Evolutionary conservation across 2,797 vertebrate genomes (phyloP), one percentile per base, ranked within the genome.

Genomic region (Gouania willdenowi): DNA sequence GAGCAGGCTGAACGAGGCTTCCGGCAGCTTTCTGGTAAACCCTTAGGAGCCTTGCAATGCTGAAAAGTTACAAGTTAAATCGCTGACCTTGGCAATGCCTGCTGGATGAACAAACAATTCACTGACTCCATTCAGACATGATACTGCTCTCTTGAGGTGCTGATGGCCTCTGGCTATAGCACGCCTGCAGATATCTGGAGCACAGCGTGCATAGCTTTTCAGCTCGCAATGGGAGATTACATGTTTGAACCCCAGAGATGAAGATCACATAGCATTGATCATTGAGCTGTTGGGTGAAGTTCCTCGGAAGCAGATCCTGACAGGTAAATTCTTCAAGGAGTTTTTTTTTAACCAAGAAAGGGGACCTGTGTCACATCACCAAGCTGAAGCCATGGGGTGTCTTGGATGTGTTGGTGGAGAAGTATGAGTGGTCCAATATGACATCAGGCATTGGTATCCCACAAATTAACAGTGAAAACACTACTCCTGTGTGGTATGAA

Each of bases 331-430:
- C 79, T 91, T 95, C 64, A 99, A 98, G 90, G 96, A 98, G 41
- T 98, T 98, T 80, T 99, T n/a, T n/a, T n/a, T n/a, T 99, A 90
- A 97, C 92, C 79, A 99, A 98, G 88, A 98, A 99, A 95, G 96
- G 96, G 25, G 97, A 98, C 44, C 88, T 99, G 71, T 93, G 96
- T 52, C 95, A 99, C 84, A 99, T 99, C 80, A 97, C 92, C 35
- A 98, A 94, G 79, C 87, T 99, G 82, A 99, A 99, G 76, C 94
- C 97, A 0, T 98, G 95, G 97, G 96, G 93, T 48, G 89, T 99
- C 47, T 71, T 89, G 17, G 94, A 98, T 41, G 97, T 99, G 36
- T 60, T 99, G 52, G 87, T 94, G 38, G 96, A 99, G 57, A 99
- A 98, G 79, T 98, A 99, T 0, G 94, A 98, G 77, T 99, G 96